Base-by-base conservation (phyloP, 1,140 invertebrate species). In the Phenacoccus solenopsis region DNA sequence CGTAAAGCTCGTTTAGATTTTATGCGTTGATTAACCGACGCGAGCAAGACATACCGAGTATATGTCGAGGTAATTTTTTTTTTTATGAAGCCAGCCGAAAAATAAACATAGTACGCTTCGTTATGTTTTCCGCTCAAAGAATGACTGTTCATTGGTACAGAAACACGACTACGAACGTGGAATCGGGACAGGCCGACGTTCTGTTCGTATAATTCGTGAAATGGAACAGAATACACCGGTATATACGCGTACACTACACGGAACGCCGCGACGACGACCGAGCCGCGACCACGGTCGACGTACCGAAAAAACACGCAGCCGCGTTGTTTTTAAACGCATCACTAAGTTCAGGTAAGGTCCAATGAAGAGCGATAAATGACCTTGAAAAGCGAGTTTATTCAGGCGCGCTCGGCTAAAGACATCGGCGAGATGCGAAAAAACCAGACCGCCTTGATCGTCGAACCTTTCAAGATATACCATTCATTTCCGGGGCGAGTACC, bases 351-450 rank as follows among this genome's bases (percentile, higher is more conserved):
- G 38, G 59, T 64, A 64, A 64, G 59, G 25, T 64, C 21, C 22
- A 27, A 64, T 64, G 59, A 64, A 64, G 59, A 64, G 59, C 25
- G 25, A 64, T 64, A 64, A 64, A 64, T 64, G 59, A 64, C 59
- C 59, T 64, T 64, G 59, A 64, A n/a, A 9, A 27, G 25, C 59
- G 59, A 25, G 59, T 64, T 64, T 64, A 64, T 64, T 64, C 59
- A 7, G 25, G 38, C 38, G 38, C n/a, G n/a, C n/a, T 38, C n/a
- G 32, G 32, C 3, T 64, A 64, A 25, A 64, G 38, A 49, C 38
- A 49, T n/a, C n/a, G n/a, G 59, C 20, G 59, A 64, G 59, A 64
- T 25, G 25, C 59, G 25, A 64, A 64, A 64, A 64, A 64, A 64
- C 56, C 59, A 64, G 59, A 64, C 59, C 59, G 59, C 59, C 59